Conservation (phyloP, 2,888 invertebrate genomes). For the Galeopsomyia nigrocyanea region DNA sequence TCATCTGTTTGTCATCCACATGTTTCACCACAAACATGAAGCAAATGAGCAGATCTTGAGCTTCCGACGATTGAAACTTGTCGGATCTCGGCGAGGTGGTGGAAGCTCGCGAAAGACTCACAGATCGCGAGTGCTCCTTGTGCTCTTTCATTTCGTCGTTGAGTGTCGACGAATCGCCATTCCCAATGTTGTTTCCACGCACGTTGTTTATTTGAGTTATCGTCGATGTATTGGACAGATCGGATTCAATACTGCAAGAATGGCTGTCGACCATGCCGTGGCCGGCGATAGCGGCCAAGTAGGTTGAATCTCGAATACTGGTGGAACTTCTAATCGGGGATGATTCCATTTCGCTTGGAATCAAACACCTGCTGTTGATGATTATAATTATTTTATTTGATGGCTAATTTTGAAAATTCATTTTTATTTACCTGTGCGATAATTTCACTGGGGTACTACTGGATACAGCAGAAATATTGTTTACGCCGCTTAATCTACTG, state of each 20-base stretch:
- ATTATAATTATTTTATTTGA: background rate
- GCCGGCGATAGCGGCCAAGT: conserved; percentile 80
- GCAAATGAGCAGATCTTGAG: conserved; percentile 88
- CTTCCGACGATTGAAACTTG: conserved; percentile 83
- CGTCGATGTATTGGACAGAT: conserved; percentile 78
- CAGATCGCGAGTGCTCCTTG: conserved; percentile 70
- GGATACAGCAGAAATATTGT: conserved; percentile 63
- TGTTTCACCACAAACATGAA: conserved; percentile 94
- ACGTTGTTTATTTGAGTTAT: conserved; percentile 73
- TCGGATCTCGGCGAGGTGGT: conserved; percentile 73
- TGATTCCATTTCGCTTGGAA: conserved; percentile 79
- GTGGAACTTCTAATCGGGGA: conserved; percentile 78
- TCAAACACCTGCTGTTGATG: conserved; percentile 72
- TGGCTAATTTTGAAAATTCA: background rate
- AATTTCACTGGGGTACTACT: conserved; percentile 62
- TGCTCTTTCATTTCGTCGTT: conserved; percentile 65
- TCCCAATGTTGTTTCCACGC: conserved; percentile 72
- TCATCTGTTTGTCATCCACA: conserved; percentile 88
- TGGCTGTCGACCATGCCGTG: conserved; percentile 79
- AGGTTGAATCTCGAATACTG: conserved; percentile 82
- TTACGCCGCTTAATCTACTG: conserved; percentile 71
- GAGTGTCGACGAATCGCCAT: conserved; percentile 22
- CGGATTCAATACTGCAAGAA: conserved; percentile 85
- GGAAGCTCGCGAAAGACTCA: conserved; percentile 71
- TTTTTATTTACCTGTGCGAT: conserved; percentile 57